These are phyloP conservation scores for Uria aalge DNA, from an alignment of 2,113 vertebrate species.

Conservation along the genomic window DNA sequence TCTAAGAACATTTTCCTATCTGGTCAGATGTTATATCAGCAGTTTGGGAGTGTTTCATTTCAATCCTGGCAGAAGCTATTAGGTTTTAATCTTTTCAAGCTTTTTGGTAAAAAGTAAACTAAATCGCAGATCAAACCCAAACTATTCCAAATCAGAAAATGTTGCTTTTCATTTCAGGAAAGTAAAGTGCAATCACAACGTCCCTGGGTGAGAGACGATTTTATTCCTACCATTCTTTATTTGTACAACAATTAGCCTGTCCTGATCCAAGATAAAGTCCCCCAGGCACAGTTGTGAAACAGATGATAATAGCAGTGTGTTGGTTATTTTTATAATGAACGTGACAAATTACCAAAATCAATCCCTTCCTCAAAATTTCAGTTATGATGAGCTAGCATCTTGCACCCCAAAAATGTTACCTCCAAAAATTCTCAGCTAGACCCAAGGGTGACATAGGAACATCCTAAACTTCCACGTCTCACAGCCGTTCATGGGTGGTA, in stretches of 20 bases:
- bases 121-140: not conserved
- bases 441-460: not conserved
- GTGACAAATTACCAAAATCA: not conserved
- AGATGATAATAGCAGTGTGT: not conserved
- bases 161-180: not conserved
- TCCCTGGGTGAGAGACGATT: not conserved
- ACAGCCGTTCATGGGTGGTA: not conserved
- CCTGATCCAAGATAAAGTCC: constrained; percentile 31
- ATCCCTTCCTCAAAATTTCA: not conserved
- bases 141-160: not conserved
- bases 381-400: not conserved
- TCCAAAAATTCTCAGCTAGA: not conserved
- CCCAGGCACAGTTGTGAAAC: constrained; percentile 6
- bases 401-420: not conserved
- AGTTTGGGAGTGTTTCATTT: not conserved
- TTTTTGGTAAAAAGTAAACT: not conserved
- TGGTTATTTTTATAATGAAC: not conserved
- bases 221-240: constrained; percentile 2
- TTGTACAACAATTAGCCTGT: constrained; percentile 26
- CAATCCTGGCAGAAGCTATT: not conserved
- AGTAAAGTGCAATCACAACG: constrained; percentile 8
- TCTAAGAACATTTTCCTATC: not conserved
- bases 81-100: not conserved
- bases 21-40: not conserved
- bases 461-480: not conserved